A percentile compares a stretch with the other conserved stretches of the same genome.
Evolutionary conservation across 2,113 vertebrate species (phyloP).

Genomic region (Perca fluviatilis): DNA sequence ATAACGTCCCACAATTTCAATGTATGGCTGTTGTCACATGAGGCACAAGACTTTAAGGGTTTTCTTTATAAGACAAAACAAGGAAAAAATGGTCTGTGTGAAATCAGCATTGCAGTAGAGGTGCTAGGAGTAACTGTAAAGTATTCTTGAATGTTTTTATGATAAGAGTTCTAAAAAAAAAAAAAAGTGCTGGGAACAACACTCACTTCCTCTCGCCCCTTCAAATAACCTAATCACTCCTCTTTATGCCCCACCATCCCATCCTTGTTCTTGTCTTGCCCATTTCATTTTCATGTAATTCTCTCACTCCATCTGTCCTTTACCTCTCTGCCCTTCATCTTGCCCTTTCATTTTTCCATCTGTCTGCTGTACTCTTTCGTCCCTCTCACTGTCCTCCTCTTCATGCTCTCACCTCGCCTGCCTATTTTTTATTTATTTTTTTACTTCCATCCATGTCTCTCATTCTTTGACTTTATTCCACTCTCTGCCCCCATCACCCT

Average conservation of each 20-base stretch:
- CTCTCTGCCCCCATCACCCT: conserved; percentile 13
- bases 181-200: conserved; percentile 9
- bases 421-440: conserved; percentile 16
- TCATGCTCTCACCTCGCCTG: neutral
- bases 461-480: conserved; percentile 12
- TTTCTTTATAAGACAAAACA: conserved; percentile 21
- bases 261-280: conserved; percentile 7
- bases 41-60: conserved; percentile 16
- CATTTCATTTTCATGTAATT: conserved; percentile 3
- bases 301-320: conserved; percentile 10
- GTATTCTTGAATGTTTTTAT: conserved; percentile 30
- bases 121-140: conserved; percentile 18
- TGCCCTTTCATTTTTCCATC: conserved; percentile 34
- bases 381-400: conserved; percentile 11
- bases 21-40: neutral
- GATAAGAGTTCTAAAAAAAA: neutral
- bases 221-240: conserved; percentile 15
- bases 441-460: conserved; percentile 43
- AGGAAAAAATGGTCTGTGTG: neutral
- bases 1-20: neutral
- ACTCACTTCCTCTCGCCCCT: neutral
- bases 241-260: neutral
- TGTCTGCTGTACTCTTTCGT: neutral
- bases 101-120: conserved; percentile 11
- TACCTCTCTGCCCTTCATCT: conserved; percentile 17